Evolutionary conservation across 2,113 vertebrate species (phyloP), one percentile per base, ranked within the genome.

Genomic region (Gadus macrocephalus): DNA sequence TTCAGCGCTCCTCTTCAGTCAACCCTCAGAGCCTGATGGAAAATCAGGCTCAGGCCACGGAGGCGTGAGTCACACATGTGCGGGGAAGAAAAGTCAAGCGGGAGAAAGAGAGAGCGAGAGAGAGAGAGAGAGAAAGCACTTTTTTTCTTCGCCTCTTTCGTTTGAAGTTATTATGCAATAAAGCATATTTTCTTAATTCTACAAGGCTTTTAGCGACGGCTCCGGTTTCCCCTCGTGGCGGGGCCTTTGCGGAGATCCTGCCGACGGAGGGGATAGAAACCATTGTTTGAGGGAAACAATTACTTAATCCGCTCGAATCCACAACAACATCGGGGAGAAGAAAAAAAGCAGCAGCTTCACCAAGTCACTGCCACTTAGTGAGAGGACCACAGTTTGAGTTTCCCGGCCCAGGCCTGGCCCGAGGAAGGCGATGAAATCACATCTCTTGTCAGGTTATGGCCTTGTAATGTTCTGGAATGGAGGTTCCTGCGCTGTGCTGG

Each of bases 31-130:
- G 62, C 55, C 19, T 15, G 59, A 19, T 42, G 19, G 64, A 72
- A 66, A 59, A 60, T 70, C 16, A 55, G 75, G 81, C 71, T 77
- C 79, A 74, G 80, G 76, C 76, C 62, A 38, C 58, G 73, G 73
- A 67, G 58, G 69, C 63, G 53, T 8, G 53, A 68, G 71, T 70
- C 68, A 70, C 68, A 80, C 70, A 83, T 71, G 69, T 69, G 68
- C 60, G 20, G 1, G 17, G 53, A 78, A 82, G 76, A 78, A 64
- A 72, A 42, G 62, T 67, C 62, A 69, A 73, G 67, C 11, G 69
- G 71, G 56, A 69, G 31, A 42, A 60, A 62, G 55, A 53, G 28
- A 25, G 25, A 64, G 59, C 71, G 20, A 20, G 20, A 20, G 20
- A 20, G 20, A 20, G 20, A 20, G 20, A 20, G 20, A 20, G 20